Conservation (phyloP, 2,888 invertebrate species). For the Macaria notata region DNA sequence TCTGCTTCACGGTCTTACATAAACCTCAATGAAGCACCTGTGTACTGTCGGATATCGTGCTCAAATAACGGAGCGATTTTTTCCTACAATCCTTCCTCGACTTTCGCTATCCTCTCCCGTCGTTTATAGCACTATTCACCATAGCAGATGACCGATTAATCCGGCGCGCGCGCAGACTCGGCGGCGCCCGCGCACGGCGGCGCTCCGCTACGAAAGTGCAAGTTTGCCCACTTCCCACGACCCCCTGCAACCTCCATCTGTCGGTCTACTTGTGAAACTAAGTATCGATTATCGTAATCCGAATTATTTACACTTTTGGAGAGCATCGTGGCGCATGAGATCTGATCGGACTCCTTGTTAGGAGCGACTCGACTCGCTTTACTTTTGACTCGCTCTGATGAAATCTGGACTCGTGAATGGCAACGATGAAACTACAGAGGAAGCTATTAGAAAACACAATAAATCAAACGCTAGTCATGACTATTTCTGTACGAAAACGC, state of each 20-base stretch:
- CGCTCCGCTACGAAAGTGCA: constrained; percentile 75
- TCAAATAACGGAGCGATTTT: constrained; percentile 16
- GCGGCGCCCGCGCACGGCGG: constrained; percentile 67
- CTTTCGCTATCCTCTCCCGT: constrained; percentile 46
- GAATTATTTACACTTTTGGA: constrained; percentile 68
- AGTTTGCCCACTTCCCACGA: constrained; percentile 76
- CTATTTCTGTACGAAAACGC: too few relatives aligned
- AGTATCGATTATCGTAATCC: constrained; percentile 61
- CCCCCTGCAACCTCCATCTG: constrained; percentile 47
- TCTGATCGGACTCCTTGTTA: constrained; percentile 54
- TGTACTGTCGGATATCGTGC: too few relatives aligned
- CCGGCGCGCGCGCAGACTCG: constrained; percentile 63
- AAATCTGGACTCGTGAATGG: constrained; percentile 8
- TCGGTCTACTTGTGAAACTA: constrained; percentile 48
- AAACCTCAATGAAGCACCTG: too few relatives aligned
- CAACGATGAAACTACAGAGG: too few relatives aligned
- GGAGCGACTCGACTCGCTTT: constrained; percentile 32
- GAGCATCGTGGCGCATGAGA: constrained; percentile 51
- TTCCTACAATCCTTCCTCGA: constrained; percentile 37
- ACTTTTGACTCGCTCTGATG: constrained; percentile 32
- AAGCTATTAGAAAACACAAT: neutral
- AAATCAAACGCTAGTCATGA: constrained; percentile 1
- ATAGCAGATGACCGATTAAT: constrained; percentile 54
- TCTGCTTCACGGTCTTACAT: too few relatives aligned
- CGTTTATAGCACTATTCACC: constrained; percentile 24